These are phyloP conservation scores for Agrilus mali DNA, from an alignment of 2,888 invertebrate species.

Conservation along the genomic window DNA sequence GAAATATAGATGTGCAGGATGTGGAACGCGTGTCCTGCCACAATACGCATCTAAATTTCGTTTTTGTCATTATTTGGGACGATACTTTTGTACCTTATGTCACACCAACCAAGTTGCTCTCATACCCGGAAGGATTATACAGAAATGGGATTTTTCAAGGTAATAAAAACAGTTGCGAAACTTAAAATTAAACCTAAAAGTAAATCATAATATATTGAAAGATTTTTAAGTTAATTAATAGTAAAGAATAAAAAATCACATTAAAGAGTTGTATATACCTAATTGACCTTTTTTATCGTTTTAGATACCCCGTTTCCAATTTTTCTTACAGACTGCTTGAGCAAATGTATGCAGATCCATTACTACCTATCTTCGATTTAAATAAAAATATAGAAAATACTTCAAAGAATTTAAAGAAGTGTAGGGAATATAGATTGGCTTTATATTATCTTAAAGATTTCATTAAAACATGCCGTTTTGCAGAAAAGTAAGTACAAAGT, in stretches of 20 bases:
- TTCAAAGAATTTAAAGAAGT: conserved; percentile 46
- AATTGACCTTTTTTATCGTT: conserved; percentile 18
- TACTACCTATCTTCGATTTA: conserved; percentile 61
- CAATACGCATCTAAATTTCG: conserved; percentile 62
- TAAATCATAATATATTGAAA: too few species aligned
- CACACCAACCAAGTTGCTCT: conserved; percentile 63
- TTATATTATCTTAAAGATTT: conserved; percentile 59
- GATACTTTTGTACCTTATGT: conserved; percentile 78
- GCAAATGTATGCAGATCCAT: conserved; percentile 63
- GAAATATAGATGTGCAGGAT: conserved; percentile 71
- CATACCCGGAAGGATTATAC: conserved; percentile 55
- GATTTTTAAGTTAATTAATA: too few species aligned
- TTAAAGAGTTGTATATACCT: not conserved
- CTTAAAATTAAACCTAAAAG: not conserved
- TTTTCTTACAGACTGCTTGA: conserved; percentile 66
- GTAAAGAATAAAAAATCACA: not conserved
- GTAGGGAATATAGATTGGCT: conserved; percentile 50
- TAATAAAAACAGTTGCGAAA: conserved; percentile 17
- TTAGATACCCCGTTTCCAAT: conserved; percentile 67
- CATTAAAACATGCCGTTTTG: conserved; percentile 55
- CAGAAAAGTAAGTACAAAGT: conserved; percentile 39
- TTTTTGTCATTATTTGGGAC: conserved; percentile 72
- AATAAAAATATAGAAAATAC: conserved; percentile 53
- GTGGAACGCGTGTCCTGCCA: conserved; percentile 65
- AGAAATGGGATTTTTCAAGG: conserved; percentile 52